Conservation (phyloP, 2,888 invertebrate species). For the Cerastis leucographa region DNA sequence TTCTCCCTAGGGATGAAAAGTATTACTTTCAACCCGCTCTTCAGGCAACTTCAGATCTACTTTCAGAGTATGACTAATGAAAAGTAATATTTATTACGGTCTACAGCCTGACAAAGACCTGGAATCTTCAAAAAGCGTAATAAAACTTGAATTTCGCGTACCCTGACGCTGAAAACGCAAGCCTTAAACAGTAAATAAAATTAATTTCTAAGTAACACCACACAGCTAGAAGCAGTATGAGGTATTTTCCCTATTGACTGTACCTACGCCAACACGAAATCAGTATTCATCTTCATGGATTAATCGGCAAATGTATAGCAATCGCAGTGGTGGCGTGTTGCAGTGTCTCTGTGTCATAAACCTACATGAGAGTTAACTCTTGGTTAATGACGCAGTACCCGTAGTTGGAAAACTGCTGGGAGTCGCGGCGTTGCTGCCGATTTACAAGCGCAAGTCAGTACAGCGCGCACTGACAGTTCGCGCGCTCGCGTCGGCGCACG, state of each 20-base stretch:
- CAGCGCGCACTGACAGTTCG: conserved; percentile 75
- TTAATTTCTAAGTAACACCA: background rate
- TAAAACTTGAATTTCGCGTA: no score
- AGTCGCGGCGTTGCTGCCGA: conserved; percentile 23
- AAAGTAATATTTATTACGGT: no score
- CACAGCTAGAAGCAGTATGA: conserved; percentile 12
- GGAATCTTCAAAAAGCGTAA: no score
- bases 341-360: conserved; percentile 4
- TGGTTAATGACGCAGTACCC: conserved; percentile 35
- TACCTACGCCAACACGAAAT: background rate
- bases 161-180: no score
- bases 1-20: no score
- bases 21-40: no score
- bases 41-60: no score
- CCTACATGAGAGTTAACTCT: conserved; percentile 3
- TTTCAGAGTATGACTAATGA: no score
- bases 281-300: conserved; percentile 32
- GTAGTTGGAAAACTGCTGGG: conserved; percentile 50
- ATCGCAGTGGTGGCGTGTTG: background rate
- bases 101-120: no score
- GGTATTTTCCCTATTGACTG: conserved; percentile 41
- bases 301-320: conserved; percentile 3
- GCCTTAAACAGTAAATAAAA: background rate
- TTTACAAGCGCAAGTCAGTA: conserved; percentile 68
- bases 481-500: conserved; percentile 76